These are phyloP conservation scores for Malurus splendens DNA, from an alignment of 2,797 vertebrate genomes.

Conservation along the genomic window DNA sequence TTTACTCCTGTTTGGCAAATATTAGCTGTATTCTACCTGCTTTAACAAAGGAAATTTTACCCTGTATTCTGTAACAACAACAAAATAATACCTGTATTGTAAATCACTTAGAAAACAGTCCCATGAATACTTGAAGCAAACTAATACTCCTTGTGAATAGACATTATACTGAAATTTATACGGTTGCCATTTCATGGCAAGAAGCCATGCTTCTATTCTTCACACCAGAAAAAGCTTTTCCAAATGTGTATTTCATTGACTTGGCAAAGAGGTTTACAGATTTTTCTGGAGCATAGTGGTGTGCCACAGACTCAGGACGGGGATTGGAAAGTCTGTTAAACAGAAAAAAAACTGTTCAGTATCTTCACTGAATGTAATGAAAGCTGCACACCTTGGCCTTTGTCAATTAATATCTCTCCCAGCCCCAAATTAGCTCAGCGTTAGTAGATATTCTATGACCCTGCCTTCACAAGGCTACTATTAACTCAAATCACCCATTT, in stretches of 20 bases:
- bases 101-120: neutral
- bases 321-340: neutral
- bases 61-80: neutral
- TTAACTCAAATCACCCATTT: neutral
- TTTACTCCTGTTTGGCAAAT: neutral
- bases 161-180: neutral
- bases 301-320: neutral
- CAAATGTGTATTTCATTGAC: neutral
- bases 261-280: neutral
- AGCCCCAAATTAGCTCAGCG: neutral
- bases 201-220: neutral
- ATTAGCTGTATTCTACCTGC: neutral
- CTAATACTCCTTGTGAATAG: neutral
- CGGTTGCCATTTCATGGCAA: neutral
- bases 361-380: neutral
- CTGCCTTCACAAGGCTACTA: neutral
- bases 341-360: neutral
- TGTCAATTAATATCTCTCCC: neutral
- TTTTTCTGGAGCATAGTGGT: neutral
- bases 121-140: neutral
- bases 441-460: neutral
- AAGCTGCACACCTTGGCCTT: neutral
- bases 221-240: neutral
- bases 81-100: neutral
- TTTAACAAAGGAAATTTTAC: neutral